Conservation (phyloP, 2,797 vertebrate genomes). For the Fistularia commersonii region DNA sequence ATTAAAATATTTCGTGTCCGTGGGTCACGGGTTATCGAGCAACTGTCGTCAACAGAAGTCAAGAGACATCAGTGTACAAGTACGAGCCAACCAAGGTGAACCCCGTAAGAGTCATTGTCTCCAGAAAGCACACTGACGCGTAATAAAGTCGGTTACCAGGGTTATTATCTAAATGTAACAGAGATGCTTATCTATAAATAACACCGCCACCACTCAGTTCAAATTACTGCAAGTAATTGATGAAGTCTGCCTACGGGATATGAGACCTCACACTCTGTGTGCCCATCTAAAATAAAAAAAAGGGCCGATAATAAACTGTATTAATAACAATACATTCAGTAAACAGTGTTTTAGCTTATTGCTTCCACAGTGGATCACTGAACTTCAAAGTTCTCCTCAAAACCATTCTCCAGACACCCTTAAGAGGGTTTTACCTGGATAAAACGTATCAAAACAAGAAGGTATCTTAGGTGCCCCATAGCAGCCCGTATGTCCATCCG, state of each 20-base stretch:
- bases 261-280: slow-evolving; percentile 14
- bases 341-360: background rate
- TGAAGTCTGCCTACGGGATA: slow-evolving; percentile 41
- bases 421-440: too few species aligned
- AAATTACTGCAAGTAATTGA: slow-evolving; percentile 44
- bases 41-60: too few species aligned
- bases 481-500: background rate
- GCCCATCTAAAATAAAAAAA: too few species aligned
- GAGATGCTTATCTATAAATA: slow-evolving; percentile 53
- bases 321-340: slow-evolving; percentile 7
- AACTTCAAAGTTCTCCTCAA: background rate
- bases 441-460: background rate
- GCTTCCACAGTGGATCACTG: background rate
- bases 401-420: background rate
- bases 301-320: slow-evolving; percentile 1
- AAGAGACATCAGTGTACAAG: too few species aligned
- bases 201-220: slow-evolving; percentile 33
- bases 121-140: slow-evolving; percentile 21
- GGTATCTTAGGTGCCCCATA: background rate
- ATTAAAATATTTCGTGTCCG: background rate
- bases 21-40: background rate
- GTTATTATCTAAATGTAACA: slow-evolving; percentile 37
- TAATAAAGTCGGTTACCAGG: slow-evolving; percentile 19
- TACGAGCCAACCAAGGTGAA: too few species aligned
- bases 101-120: too few species aligned